phyloP scores from a whole-genome alignment of 1,140 invertebrate genomes.

The Brachionus koreanus region DNA sequence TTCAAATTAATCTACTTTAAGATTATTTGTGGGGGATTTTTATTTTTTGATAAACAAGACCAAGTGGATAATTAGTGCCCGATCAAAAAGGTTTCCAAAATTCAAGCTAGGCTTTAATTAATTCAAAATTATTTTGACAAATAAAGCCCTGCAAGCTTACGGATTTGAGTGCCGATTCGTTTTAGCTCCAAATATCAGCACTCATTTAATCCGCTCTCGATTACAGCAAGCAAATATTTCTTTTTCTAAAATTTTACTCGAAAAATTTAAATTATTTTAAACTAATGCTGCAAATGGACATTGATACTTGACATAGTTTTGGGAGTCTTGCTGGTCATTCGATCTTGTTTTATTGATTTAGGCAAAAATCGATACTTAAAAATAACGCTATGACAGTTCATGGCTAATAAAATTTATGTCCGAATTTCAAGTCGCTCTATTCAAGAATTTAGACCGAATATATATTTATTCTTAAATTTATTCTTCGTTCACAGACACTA shows the following conservation, averaged over 20 bases:
- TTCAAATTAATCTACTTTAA: background rate
- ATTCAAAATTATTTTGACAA: background rate
- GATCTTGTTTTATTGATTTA: background rate
- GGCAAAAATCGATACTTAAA: background rate
- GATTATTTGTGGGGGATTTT: background rate
- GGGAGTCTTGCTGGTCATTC: background rate
- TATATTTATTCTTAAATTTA: background rate
- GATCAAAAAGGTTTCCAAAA: background rate
- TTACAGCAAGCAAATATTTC: background rate
- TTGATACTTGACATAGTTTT: background rate
- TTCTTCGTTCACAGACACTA: background rate
- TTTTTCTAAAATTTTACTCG: background rate
- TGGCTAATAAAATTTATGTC: constrained; percentile 2
- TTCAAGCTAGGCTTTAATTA: background rate
- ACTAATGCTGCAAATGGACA: background rate
- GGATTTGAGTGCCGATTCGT: background rate
- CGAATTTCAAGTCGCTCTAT: background rate
- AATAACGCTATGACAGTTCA: background rate
- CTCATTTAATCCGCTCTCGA: background rate
- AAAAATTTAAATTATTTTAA: background rate
- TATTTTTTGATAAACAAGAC: background rate
- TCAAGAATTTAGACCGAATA: background rate
- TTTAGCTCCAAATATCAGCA: background rate
- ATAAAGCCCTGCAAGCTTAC: background rate
- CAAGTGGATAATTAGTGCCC: background rate